Evolutionary conservation across 2,113 vertebrate species (phyloP).

Genomic region (Dinomys branickii): DNA sequence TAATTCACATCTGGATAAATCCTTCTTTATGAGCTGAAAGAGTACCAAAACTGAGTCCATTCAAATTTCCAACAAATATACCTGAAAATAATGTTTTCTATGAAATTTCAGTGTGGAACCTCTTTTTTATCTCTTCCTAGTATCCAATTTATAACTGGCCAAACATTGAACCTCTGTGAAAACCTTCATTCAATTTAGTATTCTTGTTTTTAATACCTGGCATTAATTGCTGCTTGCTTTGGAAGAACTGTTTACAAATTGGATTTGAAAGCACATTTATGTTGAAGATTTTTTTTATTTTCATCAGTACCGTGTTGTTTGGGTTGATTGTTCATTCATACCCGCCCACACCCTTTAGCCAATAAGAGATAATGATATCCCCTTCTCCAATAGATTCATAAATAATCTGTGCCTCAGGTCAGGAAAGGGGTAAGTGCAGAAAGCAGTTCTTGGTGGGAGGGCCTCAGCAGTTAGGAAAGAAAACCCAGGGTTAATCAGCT

Average conservation of each 20-base stretch:
- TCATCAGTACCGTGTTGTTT: not conserved
- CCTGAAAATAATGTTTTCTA: not conserved
- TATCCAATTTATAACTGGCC: not conserved
- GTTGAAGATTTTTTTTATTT: constrained; percentile 11
- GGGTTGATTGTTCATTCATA: not conserved
- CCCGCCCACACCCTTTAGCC: not conserved
- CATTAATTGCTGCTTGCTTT: constrained; percentile 4
- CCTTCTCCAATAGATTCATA: not conserved
- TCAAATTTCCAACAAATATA: not conserved
- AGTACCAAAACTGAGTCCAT: constrained; percentile 13
- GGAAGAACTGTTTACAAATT: not conserved
- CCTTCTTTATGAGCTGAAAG: constrained; percentile 15
- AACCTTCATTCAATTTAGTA: not conserved
- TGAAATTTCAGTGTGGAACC: not conserved
- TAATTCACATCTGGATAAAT: constrained; percentile 42
- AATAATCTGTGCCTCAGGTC: not conserved
- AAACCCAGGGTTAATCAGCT: constrained; percentile 47
- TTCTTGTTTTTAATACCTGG: not conserved
- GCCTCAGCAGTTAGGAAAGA: not conserved
- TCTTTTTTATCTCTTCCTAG: not conserved
- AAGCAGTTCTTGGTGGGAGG: not conserved
- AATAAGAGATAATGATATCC: not conserved
- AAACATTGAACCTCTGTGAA: constrained; percentile 32
- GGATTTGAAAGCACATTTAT: not conserved
- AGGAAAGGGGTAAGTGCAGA: not conserved